A percentile compares a stretch with the other conserved stretches of the same genome.
These are phyloP conservation scores for Sandelia bainsii DNA, from an alignment of 2,797 vertebrate genomes.

Conservation along the genomic window DNA sequence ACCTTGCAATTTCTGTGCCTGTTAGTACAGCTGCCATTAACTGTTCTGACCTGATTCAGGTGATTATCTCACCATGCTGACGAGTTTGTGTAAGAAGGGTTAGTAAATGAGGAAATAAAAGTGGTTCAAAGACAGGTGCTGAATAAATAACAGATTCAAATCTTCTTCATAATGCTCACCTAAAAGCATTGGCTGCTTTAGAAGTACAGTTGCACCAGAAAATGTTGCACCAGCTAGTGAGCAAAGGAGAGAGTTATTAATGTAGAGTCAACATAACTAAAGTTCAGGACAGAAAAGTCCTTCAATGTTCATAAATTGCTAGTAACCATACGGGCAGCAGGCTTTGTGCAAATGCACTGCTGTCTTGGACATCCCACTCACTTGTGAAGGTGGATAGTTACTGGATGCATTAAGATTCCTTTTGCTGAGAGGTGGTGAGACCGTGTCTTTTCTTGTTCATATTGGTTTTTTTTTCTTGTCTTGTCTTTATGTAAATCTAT, in stretches of 20 bases:
- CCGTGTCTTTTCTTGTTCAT: too few relatives aligned
- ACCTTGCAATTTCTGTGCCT: neutral
- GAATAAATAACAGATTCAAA: constrained; percentile 17
- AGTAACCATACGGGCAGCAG: neutral
- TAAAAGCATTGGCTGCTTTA: neutral
- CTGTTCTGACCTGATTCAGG: neutral
- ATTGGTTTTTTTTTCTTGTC: too few relatives aligned
- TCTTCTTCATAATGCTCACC: neutral
- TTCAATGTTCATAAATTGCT: neutral
- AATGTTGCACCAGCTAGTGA: neutral
- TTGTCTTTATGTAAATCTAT: neutral
- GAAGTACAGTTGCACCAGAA: too few relatives aligned
- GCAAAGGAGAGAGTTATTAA: neutral
- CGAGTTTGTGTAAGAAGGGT: neutral
- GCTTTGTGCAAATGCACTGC: neutral
- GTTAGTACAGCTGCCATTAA: neutral
- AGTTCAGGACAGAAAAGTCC: too few relatives aligned
- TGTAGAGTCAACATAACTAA: neutral
- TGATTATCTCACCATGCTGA: neutral
- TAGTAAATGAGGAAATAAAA: neutral
- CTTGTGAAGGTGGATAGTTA: neutral
- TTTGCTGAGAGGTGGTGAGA: neutral
- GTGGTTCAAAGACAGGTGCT: neutral
- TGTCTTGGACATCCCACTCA: neutral
- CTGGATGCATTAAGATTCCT: too few relatives aligned